Evolutionary conservation across 2,888 invertebrate species (phyloP).

Genomic region (Ophion ventricosus): DNA sequence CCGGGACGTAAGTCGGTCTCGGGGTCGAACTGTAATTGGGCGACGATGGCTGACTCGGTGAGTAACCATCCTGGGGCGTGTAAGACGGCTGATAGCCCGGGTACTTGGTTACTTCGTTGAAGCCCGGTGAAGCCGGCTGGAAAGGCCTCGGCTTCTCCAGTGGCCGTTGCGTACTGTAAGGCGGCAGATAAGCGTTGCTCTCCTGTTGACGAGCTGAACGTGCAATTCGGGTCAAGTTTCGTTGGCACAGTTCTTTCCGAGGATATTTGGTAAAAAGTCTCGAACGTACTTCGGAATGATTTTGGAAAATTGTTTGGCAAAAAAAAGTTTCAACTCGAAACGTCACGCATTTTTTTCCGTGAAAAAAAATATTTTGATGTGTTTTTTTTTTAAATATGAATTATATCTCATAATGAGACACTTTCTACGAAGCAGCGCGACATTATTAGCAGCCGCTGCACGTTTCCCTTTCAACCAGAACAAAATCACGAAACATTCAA

Average conservation of each 20-base stretch:
- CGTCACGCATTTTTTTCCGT: too few species aligned
- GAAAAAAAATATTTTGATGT: too few species aligned
- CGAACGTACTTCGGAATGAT: too few species aligned
- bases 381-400: too few species aligned
- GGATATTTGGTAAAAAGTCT: too few species aligned
- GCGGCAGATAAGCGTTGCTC: conserved; percentile 84
- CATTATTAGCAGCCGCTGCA: not conserved
- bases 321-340: too few species aligned
- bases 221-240: conserved; percentile 5
- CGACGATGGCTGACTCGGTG: conserved; percentile 73
- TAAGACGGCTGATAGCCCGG: conserved; percentile 77
- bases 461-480: conserved; percentile 28
- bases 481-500: not conserved
- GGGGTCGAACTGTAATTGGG: conserved; percentile 70
- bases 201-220: conserved; percentile 87
- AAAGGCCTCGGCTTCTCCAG: conserved; percentile 90
- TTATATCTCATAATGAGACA: too few species aligned
- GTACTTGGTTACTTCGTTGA: conserved; percentile 75
- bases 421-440: too few species aligned
- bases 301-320: too few species aligned
- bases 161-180: conserved; percentile 84
- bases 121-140: conserved; percentile 83
- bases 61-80: conserved; percentile 72
- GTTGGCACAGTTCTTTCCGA: too few species aligned
- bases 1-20: conserved; percentile 73